A percentile compares a stretch with the other conserved stretches of the same genome.
Evolutionary conservation across 2,797 vertebrate species (phyloP).

Genomic region (Anguilla anguilla): DNA sequence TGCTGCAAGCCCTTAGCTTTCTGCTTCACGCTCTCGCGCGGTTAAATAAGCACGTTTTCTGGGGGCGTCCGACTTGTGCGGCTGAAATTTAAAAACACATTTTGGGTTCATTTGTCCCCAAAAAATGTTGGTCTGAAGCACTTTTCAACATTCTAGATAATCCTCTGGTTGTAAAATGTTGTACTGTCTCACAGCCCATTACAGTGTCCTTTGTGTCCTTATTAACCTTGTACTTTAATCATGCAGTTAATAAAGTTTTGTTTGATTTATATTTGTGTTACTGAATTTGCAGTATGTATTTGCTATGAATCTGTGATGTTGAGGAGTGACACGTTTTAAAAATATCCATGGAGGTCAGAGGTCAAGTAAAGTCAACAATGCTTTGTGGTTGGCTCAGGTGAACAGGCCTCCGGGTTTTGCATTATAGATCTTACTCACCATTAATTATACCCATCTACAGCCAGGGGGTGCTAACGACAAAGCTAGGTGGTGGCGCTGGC

Average conservation of each 20-base stretch:
- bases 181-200: no score
- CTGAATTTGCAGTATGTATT: no score
- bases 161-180: no score
- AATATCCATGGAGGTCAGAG: neutral
- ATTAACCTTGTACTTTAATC: no score
- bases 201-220: no score
- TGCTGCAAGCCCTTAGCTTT: constrained; percentile 21
- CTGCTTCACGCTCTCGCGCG: neutral
- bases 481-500: neutral
- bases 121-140: neutral
- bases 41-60: neutral
- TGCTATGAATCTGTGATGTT: no score
- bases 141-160: no score
- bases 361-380: neutral
- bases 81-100: neutral
- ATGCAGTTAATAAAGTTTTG: no score
- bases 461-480: neutral
- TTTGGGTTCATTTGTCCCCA: neutral
- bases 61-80: neutral
- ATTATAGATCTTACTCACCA: neutral
- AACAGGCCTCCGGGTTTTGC: constrained; percentile 24
- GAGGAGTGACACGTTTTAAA: no score
- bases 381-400: constrained; percentile 33
- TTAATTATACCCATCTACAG: neutral
- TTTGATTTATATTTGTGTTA: no score